These are phyloP conservation scores for Linnaemya vulpina DNA, from an alignment of 2,888 invertebrate genomes.

Conservation along the genomic window DNA sequence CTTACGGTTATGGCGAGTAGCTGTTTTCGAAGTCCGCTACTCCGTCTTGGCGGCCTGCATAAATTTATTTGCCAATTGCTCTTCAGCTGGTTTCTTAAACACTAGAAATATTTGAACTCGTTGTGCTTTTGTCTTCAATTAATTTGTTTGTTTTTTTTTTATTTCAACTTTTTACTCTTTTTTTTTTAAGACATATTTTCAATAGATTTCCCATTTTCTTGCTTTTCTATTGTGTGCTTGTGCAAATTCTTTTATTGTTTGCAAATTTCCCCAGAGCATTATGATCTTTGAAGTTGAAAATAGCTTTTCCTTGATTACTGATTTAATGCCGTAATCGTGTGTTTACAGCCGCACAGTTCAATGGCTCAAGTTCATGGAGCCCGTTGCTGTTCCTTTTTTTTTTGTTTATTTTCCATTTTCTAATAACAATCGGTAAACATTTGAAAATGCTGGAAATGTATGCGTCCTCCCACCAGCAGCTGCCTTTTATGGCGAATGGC, in stretches of 20 bases:
- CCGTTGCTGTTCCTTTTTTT: not conserved
- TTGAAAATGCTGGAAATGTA: constrained; percentile 31
- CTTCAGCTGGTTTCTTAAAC: no score
- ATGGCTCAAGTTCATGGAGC: constrained; percentile 43
- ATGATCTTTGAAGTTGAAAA: constrained; percentile 72
- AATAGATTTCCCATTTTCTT: constrained; percentile 40
- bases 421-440: constrained; percentile 69
- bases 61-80: not conserved
- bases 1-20: not conserved
- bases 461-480: not conserved
- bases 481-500: not conserved
- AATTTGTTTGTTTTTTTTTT: constrained; percentile 23
- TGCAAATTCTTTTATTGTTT: constrained; percentile 72
- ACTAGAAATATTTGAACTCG: no score
- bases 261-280: constrained; percentile 74
- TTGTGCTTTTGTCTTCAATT: not conserved
- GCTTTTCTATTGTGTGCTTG: constrained; percentile 21
- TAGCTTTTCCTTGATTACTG: constrained; percentile 74
- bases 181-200: constrained; percentile 19
- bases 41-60: not conserved
- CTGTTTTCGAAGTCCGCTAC: no score
- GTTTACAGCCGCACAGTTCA: constrained; percentile 69
- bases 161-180: constrained; percentile 13
- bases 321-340: constrained; percentile 75
- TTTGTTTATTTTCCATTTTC: constrained; percentile 2